Evolutionary conservation across 2,888 invertebrate genomes (phyloP).

Genomic region (Ditula angustiorana): DNA sequence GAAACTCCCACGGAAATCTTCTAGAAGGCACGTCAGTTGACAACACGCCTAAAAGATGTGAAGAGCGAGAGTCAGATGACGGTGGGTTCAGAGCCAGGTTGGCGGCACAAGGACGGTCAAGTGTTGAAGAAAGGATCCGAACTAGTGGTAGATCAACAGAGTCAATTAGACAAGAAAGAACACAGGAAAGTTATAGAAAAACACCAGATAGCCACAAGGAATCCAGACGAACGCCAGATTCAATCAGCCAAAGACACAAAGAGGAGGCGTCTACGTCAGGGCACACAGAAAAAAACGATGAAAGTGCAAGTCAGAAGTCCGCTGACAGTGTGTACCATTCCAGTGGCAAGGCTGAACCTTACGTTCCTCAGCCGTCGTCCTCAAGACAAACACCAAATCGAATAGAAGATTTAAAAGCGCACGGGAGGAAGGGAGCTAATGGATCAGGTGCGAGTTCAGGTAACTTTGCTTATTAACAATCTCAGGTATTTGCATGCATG

Average conservation of each 20-base stretch:
- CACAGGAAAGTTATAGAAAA: constrained; percentile 72
- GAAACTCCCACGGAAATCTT: constrained; percentile 87
- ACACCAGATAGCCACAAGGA: constrained; percentile 69
- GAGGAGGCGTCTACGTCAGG: constrained; percentile 64
- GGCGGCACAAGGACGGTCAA: constrained; percentile 71
- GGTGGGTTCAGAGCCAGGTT: constrained; percentile 85
- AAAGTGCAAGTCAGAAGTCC: constrained; percentile 78
- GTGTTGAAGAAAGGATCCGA: constrained; percentile 76
- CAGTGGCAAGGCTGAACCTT: constrained; percentile 73
- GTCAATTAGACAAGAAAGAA: constrained; percentile 60
- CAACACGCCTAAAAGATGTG: constrained; percentile 60
- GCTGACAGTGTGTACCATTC: constrained; percentile 86
- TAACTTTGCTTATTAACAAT: constrained; percentile 44
- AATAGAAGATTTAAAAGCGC: constrained; percentile 79
- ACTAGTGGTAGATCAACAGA: constrained; percentile 77
- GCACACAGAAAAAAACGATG: constrained; percentile 68
- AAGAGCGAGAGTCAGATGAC: constrained; percentile 86
- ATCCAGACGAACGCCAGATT: constrained; percentile 68
- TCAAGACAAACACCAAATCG: constrained; percentile 77
- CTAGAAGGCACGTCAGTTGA: constrained; percentile 76
- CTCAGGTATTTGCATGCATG: neutral
- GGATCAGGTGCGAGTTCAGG: constrained; percentile 88
- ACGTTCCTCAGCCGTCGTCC: constrained; percentile 78
- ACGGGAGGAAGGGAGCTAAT: constrained; percentile 76
- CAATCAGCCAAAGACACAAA: constrained; percentile 66